phyloP scores from a whole-genome alignment of 2,113 vertebrate species.

The Phyllostomus discolor region DNA sequence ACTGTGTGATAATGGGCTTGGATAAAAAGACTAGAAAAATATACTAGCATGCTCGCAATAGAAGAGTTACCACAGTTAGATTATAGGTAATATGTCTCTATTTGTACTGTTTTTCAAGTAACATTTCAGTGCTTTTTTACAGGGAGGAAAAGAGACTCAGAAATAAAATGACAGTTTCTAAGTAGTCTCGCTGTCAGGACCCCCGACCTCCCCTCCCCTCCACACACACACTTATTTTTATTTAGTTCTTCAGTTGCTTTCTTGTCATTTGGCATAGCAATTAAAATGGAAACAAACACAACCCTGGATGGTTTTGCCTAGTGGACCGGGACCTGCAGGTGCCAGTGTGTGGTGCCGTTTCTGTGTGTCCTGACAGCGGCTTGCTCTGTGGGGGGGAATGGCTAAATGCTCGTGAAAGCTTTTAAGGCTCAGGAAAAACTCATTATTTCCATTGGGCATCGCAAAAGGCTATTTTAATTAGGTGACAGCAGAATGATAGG shows the following conservation, averaged over 20 bases:
- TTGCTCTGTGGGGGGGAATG: background rate
- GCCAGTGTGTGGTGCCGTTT: background rate
- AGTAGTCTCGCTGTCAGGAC: background rate
- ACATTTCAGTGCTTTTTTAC: background rate
- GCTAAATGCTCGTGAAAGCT: background rate
- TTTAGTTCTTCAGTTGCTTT: background rate
- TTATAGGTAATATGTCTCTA: background rate
- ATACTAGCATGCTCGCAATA: background rate
- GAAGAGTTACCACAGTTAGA: background rate
- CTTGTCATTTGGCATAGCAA: background rate
- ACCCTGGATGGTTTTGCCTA: background rate
- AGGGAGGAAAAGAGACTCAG: background rate
- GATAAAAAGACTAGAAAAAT: background rate
- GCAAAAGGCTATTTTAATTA: background rate
- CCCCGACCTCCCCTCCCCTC: background rate
- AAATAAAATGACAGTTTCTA: slow-evolving; percentile 5
- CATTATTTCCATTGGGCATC: background rate
- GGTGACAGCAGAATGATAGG: background rate
- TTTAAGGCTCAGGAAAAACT: slow-evolving; percentile 18
- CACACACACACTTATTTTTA: background rate
- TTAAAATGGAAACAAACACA: background rate
- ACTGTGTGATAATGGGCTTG: background rate
- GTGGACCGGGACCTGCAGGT: background rate
- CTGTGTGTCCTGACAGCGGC: background rate
- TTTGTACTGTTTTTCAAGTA: background rate